These are phyloP conservation scores for Thamnaconus septentrionalis DNA, from an alignment of 2,113 vertebrate species.

Conservation along the genomic window DNA sequence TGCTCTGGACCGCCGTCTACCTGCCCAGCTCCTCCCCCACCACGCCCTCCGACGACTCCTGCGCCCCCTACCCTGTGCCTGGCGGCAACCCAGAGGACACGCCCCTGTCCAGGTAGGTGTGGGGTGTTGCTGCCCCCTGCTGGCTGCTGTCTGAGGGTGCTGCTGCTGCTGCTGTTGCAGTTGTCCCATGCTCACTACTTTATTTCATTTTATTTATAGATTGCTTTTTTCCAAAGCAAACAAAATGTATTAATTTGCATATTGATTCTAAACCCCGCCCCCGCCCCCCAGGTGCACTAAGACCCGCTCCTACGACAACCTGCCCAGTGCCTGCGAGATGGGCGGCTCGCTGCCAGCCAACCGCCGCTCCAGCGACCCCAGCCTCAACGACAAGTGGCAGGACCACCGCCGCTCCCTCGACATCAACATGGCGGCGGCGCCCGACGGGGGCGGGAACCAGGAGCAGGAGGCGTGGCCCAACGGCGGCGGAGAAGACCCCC, in stretches of 20 bases:
- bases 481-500: constrained; percentile 26
- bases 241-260: not conserved
- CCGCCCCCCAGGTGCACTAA: constrained; percentile 84
- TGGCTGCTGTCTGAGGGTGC: too few relatives aligned
- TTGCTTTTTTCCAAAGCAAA: constrained; percentile 6
- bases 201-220: constrained; percentile 7
- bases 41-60: constrained; percentile 89
- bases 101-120: constrained; percentile 89
- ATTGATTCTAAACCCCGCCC: too few relatives aligned
- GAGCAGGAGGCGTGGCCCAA: constrained; percentile 60
- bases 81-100: constrained; percentile 87
- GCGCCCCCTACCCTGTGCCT: constrained; percentile 88
- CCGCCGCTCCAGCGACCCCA: constrained; percentile 95
- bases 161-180: too few relatives aligned
- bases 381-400: constrained; percentile 97
- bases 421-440: constrained; percentile 79
- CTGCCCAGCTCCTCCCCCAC: constrained; percentile 94
- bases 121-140: constrained; percentile 40
- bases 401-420: constrained; percentile 93
- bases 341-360: constrained; percentile 78
- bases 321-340: constrained; percentile 88
- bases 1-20: constrained; percentile 97
- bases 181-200: not conserved
- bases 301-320: constrained; percentile 95
- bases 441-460: constrained; percentile 74